Percentiles rank a stretch among this genome's conserved stretches.
Conservation (phyloP, 2,888 invertebrate species). For the Lycaena phlaeas region DNA sequence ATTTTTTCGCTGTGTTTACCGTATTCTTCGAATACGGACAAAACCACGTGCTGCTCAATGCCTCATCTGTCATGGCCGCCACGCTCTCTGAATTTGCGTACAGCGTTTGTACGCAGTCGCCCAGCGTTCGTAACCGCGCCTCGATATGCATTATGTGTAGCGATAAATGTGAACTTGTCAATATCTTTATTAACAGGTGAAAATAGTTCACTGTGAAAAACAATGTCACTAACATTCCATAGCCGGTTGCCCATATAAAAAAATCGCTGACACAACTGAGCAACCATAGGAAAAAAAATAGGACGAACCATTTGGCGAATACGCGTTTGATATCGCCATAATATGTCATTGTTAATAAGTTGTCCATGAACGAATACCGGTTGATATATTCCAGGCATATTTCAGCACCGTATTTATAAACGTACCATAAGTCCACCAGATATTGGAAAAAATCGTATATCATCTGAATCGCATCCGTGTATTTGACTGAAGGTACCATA, state of each 20-base stretch:
- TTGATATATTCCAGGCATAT: conserved; percentile 36
- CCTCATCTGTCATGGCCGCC: background rate
- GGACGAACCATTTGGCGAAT: conserved; percentile 26
- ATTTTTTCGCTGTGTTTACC: background rate
- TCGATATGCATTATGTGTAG: conserved; percentile 42
- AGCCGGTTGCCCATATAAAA: conserved; percentile 34
- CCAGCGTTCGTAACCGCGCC: conserved; percentile 34
- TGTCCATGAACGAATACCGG: conserved; percentile 39
- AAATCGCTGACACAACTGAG: conserved; percentile 33
- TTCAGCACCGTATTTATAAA: conserved; percentile 40
- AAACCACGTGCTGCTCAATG: background rate
- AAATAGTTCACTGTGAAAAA: conserved; percentile 34
- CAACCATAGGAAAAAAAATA: conserved; percentile 33
- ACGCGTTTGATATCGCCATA: conserved; percentile 27
- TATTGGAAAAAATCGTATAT: conserved; percentile 42
- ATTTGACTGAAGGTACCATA: conserved; percentile 30
- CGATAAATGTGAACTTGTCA: conserved; percentile 42
- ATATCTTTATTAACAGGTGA: conserved; percentile 44
- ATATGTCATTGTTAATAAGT: conserved; percentile 29
- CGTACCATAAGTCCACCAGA: conserved; percentile 38
- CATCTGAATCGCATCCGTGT: conserved; percentile 41
- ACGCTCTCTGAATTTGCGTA: conserved; percentile 20
- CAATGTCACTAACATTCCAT: conserved; percentile 28
- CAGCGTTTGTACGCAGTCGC: conserved; percentile 30
- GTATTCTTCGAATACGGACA: conserved; percentile 1